Conservation (phyloP, 1,140 invertebrate species). For the Acromyrmex echinatior region DNA sequence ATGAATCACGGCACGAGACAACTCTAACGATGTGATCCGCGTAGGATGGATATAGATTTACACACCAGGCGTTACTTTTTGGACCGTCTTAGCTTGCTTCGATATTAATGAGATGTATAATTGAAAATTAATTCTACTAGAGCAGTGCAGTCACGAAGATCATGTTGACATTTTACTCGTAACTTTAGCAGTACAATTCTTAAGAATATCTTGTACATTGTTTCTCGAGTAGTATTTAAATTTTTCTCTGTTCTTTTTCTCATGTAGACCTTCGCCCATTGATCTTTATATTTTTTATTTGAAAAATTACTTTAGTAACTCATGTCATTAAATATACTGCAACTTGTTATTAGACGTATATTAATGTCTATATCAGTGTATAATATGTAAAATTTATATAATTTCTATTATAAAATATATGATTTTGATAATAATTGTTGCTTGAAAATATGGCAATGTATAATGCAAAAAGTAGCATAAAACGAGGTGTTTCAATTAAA, state of each 20-base stretch:
- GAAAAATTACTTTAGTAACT: neutral
- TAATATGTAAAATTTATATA: neutral
- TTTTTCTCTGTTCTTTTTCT: neutral
- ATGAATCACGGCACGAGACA: conserved; percentile 74
- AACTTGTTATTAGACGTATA: neutral
- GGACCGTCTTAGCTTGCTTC: conserved; percentile 16
- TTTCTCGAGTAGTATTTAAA: neutral
- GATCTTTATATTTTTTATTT: neutral
- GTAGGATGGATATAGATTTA: conserved; percentile 54
- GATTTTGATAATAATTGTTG: neutral
- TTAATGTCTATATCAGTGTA: neutral
- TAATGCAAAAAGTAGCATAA: neutral
- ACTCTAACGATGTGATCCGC: conserved; percentile 71
- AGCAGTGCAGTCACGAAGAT: neutral
- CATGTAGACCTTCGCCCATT: neutral
- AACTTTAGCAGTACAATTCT: neutral
- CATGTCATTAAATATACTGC: neutral
- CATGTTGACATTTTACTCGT: neutral
- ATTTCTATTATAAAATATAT: neutral
- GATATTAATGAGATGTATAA: conserved; percentile 42
- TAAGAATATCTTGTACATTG: neutral
- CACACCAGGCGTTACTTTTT: conserved; percentile 38
- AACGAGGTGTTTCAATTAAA: conserved; percentile 21
- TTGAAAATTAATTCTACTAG: conserved; percentile 29
- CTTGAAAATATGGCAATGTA: neutral